Base-by-base conservation (phyloP, 2,113 vertebrate genomes). In the Hirundichthys speculiger region DNA sequence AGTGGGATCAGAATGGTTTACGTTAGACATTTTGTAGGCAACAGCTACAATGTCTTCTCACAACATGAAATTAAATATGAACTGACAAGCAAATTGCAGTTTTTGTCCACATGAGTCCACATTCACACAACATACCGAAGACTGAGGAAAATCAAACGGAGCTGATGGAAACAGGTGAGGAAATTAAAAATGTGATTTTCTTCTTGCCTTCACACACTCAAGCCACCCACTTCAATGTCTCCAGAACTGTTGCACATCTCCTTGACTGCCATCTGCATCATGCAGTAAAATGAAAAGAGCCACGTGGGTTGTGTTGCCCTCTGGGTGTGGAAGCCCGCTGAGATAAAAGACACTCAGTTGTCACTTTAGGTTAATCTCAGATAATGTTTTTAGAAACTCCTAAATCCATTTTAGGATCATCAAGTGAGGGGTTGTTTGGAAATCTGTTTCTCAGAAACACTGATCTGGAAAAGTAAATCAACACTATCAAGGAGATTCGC, bases 201-300 rank as follows among this genome's bases (percentile, higher is more conserved):
- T 27, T 27, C 6, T 27, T 27, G 6, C n/a, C n/a, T 27, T 27
- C 25, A 27, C 25, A 27, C 25, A 27, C 25, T 27, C 25, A 27
- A 6, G 3, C 25, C 25, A 4, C 46, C 39, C 19, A 10, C 18
- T 70, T 20, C 46, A 24, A 27, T 27, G 48, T 49, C 25, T 45
- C 12, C 18, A 59, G 19, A 59, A 41, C 58, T 55, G 19, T 12
- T 54, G n/a, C 53, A 5, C 16, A 16, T 75, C 48, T 59, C 50
- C 25, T 57, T 43, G 1, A 45, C 49, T 56, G 4, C 19, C 1
- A 6, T 27, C 25, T 27, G 25, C 51, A 27, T 45, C 42, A 53
- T 18, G 38, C 25, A 47, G 38, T 75, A 66, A 75, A 70, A 60
- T 39, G 20, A 67, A 41, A 65, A 6, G 25, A 27, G 25, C 3